A percentile compares a stretch with the other conserved stretches of the same genome.
phyloP scores from a whole-genome alignment of 2,888 invertebrate genomes.

The Stenchaetothrips biformis region DNA sequence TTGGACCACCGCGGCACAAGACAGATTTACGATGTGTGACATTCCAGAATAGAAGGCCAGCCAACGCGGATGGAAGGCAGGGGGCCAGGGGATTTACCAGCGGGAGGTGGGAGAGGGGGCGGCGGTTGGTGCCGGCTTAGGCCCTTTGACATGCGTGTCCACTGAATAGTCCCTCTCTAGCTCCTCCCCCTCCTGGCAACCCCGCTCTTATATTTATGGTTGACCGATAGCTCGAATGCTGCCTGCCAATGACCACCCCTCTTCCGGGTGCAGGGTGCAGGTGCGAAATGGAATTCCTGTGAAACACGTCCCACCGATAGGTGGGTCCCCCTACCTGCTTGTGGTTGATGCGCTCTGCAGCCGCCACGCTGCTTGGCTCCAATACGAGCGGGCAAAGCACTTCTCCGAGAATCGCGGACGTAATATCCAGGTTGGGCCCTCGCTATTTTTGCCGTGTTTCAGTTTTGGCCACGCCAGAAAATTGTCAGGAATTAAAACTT shows the following conservation, averaged over 20 bases:
- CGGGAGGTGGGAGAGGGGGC: not conserved
- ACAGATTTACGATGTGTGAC: constrained; percentile 24
- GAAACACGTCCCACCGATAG: not conserved
- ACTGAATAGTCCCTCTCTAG: not conserved
- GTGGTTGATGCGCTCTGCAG: not conserved
- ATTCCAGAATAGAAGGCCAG: not conserved
- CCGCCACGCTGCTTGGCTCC: not conserved
- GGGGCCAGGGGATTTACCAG: not conserved
- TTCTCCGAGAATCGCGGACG: no score
- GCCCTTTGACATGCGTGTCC: constrained; percentile 19
- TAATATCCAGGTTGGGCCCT: no score
- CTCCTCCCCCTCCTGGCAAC: not conserved
- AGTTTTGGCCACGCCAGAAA: no score
- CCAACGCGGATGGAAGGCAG: not conserved
- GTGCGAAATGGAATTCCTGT: constrained; percentile 13
- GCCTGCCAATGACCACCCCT: not conserved
- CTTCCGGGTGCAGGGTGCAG: not conserved
- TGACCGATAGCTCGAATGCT: not conserved
- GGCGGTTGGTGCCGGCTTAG: constrained; percentile 6
- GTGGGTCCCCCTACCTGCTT: no score
- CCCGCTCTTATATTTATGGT: constrained; percentile 18
- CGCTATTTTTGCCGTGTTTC: no score
- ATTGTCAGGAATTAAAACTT: no score
- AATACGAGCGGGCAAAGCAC: no score
- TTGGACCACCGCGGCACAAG: not conserved